Conservation (phyloP, 2,888 invertebrate genomes). For the Thereva unica region DNA sequence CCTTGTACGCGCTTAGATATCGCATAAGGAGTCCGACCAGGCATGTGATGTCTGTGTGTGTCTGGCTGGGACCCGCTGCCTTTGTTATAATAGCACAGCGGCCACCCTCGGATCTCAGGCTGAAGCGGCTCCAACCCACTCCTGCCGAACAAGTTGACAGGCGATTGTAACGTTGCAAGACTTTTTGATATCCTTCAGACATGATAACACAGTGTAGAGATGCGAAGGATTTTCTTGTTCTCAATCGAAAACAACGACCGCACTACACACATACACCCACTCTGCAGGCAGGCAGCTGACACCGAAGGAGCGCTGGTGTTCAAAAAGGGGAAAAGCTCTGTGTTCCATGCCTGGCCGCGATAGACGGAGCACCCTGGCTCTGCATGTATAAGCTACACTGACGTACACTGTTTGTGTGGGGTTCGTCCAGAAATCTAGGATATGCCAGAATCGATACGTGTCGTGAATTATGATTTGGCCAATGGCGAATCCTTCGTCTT, state of each 20-base stretch:
- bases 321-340: neutral
- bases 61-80: no score
- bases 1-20: conserved; percentile 1
- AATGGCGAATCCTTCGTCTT: neutral
- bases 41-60: neutral
- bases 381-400: neutral
- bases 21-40: neutral
- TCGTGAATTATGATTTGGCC: conserved; percentile 36
- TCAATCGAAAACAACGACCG: conserved; percentile 26
- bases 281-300: neutral
- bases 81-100: no score
- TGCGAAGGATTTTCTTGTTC: conserved; percentile 31
- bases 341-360: neutral
- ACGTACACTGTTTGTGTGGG: neutral
- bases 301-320: neutral
- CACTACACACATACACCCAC: conserved; percentile 4
- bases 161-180: conserved; percentile 16
- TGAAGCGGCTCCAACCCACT: neutral
- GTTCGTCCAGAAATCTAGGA: neutral
- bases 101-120: no score
- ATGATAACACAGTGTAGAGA: conserved; percentile 4
- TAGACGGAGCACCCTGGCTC: neutral
- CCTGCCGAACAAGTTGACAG: conserved; percentile 21
- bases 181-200: conserved; percentile 24
- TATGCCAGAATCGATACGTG: conserved; percentile 32